Conservation (phyloP, 1,140 invertebrate genomes). For the Octopus sinensis region DNA sequence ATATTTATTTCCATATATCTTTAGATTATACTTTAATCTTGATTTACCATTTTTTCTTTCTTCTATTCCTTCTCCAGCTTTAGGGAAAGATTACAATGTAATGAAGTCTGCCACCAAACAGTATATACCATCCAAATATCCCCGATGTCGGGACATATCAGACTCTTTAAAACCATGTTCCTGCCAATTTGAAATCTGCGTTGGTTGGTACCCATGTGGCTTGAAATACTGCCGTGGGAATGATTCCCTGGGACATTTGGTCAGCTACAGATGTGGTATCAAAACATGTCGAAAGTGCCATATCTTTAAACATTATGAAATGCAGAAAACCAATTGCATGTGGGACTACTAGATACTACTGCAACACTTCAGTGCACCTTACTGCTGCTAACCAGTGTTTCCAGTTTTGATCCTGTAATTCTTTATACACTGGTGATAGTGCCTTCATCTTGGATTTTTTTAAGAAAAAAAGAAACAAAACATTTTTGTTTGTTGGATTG, state of each 20-base stretch:
- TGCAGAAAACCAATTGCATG: constrained; percentile 78
- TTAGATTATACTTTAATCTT: too few relatives aligned
- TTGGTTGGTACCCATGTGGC: constrained; percentile 87
- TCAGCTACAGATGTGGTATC: constrained; percentile 85
- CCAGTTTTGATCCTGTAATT: too few relatives aligned
- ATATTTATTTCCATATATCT: neutral
- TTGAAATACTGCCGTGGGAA: constrained; percentile 87
- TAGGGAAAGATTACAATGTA: constrained; percentile 40
- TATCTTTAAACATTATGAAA: constrained; percentile 79
- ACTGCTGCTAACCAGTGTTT: too few relatives aligned
- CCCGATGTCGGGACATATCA: constrained; percentile 46
- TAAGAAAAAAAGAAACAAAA: too few relatives aligned
- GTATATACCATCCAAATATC: constrained; percentile 41
- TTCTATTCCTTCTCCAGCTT: constrained; percentile 32
- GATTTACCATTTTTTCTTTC: neutral
- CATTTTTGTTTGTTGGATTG: too few relatives aligned
- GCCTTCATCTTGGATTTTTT: too few relatives aligned
- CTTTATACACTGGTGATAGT: too few relatives aligned
- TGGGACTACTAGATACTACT: constrained; percentile 64
- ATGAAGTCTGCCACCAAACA: constrained; percentile 41
- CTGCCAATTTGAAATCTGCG: constrained; percentile 79
- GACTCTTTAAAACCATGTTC: constrained; percentile 64
- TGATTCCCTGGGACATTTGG: constrained; percentile 63
- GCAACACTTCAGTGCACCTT: too few relatives aligned
- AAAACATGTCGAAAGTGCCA: constrained; percentile 89